Base-by-base conservation (phyloP, 1,140 invertebrate species). In the Mycetomoellerius zeteki region DNA sequence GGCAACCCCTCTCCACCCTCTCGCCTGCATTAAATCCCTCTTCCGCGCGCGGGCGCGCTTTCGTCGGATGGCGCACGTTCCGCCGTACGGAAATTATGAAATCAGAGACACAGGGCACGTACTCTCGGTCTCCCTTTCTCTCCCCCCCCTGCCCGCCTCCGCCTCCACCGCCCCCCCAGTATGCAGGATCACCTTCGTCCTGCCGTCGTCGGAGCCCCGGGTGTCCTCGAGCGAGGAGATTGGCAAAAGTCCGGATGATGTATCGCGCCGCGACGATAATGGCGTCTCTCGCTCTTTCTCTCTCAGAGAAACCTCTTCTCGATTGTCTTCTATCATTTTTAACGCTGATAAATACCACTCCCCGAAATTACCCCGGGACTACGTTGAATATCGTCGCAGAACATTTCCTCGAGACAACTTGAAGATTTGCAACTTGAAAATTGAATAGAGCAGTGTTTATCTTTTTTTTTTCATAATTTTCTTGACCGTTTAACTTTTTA, bases 21-120 rank as follows among this genome's bases (percentile, higher is more conserved):
- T 65, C 30, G 0, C 33, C 65, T 72, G 85, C 85, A 71, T 90
- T 84, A 89, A 85, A 86, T 73, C 67, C 64, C 62, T 52, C 62
- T 54, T 37, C 65, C 24, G 50, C 33, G 50, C 30, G 19, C 16
- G 54, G 50, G 73, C 12, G 27, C 33, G 73, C 33, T 30, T 69
- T 64, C 58, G 72, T 52, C 84, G 80, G 76, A 85, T 62, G 72
- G 78, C 65, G 86, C 92, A 93, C 92, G 92, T 93, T 82, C 87
- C 88, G 89, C 87, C 88, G 80, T 90, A 89, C 93, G 92, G 93
- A 93, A 93, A 93, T 93, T 93, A 93, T 93, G 92, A 93, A 93
- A 93, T 93, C 93, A 93, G 91, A 92, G 88, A 93, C 91, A 92
- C 93, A 91, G 88, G 85, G 91, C 93, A 93, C 93, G 93, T 93